Evolutionary conservation across 2,888 invertebrate genomes (phyloP).

Genomic region (Drosophila differens): DNA sequence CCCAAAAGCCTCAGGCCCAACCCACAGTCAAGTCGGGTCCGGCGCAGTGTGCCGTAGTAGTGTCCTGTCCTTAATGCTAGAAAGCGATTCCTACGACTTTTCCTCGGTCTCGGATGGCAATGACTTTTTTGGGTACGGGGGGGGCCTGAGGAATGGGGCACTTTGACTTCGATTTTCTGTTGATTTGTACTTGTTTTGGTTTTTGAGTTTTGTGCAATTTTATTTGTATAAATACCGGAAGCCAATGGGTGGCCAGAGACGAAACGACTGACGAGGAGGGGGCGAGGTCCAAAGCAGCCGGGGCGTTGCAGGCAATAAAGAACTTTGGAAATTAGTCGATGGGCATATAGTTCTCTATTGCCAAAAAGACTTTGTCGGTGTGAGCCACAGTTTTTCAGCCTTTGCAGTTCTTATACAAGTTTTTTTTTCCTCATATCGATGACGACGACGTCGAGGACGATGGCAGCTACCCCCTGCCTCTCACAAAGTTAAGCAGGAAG

Average conservation of each 20-base stretch:
- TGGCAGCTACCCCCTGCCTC: slow-evolving; percentile 12
- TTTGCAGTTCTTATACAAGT: slow-evolving; percentile 54
- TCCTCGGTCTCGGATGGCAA: slow-evolving; percentile 57
- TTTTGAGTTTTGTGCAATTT: slow-evolving; percentile 74
- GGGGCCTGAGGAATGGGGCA: slow-evolving; percentile 10
- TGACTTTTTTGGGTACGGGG: slow-evolving; percentile 50
- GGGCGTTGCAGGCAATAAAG: slow-evolving; percentile 81
- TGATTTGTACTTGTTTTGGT: slow-evolving; percentile 69
- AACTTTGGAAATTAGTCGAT: slow-evolving; percentile 80
- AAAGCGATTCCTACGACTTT: slow-evolving; percentile 47
- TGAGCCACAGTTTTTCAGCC: slow-evolving; percentile 41
- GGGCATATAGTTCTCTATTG: slow-evolving; percentile 44
- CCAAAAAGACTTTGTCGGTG: slow-evolving; percentile 30
- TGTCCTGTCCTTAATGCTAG: slow-evolving; percentile 40
- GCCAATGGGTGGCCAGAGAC: slow-evolving; percentile 49
- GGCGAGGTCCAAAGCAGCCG: slow-evolving; percentile 9
- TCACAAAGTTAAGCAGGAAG: slow-evolving; percentile 74
- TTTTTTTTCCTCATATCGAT: slow-evolving; percentile 64
- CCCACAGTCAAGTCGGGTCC: slow-evolving; percentile 36
- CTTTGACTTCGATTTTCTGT: slow-evolving; percentile 71
- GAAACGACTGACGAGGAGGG: not conserved
- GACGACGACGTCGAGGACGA: slow-evolving; percentile 31
- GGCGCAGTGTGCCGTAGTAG: slow-evolving; percentile 25
- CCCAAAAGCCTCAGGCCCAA: not conserved
- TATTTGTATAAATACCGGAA: slow-evolving; percentile 83